Conservation (phyloP, 2,113 vertebrate genomes). For the Hippoglossus stenolepis region DNA sequence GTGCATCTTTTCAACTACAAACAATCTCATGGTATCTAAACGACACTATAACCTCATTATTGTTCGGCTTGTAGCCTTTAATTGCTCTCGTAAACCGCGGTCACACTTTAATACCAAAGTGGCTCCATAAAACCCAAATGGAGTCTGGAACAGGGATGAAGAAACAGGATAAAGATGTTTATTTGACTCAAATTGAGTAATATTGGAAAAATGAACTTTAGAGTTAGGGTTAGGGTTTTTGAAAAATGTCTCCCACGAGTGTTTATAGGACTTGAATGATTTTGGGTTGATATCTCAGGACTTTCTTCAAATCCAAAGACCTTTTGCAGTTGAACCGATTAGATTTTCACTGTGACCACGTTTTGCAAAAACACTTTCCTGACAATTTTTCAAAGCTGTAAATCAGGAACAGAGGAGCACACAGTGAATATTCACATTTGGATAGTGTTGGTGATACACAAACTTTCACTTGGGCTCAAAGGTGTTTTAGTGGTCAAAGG, state of each 20-base stretch:
- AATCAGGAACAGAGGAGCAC: too few relatives aligned
- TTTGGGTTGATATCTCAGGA: too few relatives aligned
- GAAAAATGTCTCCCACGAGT: too few relatives aligned
- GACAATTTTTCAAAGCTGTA: background rate
- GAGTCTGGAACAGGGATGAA: background rate
- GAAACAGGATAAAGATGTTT: background rate
- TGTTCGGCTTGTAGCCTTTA: background rate
- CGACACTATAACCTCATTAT: background rate
- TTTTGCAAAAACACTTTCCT: background rate
- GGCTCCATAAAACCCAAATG: background rate
- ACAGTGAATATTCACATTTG: too few relatives aligned
- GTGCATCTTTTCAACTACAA: background rate
- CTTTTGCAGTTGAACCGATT: too few relatives aligned
- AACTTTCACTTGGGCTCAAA: too few relatives aligned
- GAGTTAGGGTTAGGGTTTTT: too few relatives aligned
- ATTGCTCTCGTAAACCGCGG: background rate
- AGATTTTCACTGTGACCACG: too few relatives aligned
- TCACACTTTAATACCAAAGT: background rate
- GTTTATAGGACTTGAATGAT: too few relatives aligned
- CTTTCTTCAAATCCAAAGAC: too few relatives aligned
- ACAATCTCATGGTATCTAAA: background rate
- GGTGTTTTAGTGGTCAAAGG: background rate
- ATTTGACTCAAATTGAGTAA: background rate
- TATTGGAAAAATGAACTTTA: background rate
- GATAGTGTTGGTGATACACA: too few relatives aligned